These are phyloP conservation scores for Petrocephalus microphthalmus DNA, from an alignment of 2,113 vertebrate species.

Conservation along the genomic window DNA sequence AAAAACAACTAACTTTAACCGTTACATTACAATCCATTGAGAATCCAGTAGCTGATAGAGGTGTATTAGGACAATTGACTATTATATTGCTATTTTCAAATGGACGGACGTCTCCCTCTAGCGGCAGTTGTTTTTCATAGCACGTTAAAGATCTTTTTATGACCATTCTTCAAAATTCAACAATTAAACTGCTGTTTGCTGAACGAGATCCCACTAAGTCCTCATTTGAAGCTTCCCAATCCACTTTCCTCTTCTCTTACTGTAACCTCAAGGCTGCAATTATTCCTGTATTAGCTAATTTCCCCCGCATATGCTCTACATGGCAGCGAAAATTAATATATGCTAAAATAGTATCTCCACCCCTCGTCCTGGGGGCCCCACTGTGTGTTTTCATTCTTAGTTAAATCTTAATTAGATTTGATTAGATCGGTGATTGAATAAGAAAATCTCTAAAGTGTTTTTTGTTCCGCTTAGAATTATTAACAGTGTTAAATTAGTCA, in stretches of 20 bases:
- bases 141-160: background rate
- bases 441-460: background rate
- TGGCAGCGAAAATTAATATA: background rate
- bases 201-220: background rate
- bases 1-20: background rate
- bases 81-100: background rate
- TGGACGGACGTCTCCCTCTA: background rate
- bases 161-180: background rate
- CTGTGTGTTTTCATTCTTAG: background rate
- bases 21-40: background rate
- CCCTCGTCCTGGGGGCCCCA: background rate
- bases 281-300: background rate
- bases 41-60: background rate
- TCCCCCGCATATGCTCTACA: background rate
- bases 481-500: background rate
- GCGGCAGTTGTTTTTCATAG: background rate
- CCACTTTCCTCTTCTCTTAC: background rate
- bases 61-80: background rate
- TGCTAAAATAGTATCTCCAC: background rate
- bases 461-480: background rate
- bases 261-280: background rate
- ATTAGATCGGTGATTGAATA: background rate
- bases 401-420: background rate
- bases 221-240: background rate
- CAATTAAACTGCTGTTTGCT: background rate